Evolutionary conservation across 2,888 invertebrate genomes (phyloP).

Genomic region (Heliconius sara): DNA sequence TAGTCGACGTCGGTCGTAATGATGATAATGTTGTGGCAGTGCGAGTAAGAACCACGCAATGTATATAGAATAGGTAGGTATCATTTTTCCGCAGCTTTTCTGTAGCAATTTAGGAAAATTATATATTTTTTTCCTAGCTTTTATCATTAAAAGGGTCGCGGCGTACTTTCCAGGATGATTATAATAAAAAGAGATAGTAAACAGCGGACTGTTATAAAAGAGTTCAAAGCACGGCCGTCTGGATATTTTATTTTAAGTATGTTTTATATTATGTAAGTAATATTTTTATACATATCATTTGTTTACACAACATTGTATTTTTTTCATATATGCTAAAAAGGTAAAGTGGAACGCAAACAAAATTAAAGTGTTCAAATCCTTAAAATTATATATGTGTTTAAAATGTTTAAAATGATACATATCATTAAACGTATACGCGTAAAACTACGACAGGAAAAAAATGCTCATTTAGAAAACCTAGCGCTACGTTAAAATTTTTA

Average conservation of each 20-base stretch:
- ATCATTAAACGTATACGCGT: no score
- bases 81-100: slow-evolving; percentile 1
- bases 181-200: not conserved
- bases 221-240: not conserved
- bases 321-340: no score
- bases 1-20: slow-evolving; percentile 12
- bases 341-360: not conserved
- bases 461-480: no score
- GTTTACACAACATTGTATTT: no score
- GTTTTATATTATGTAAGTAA: not conserved
- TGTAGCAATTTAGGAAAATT: slow-evolving; percentile 3
- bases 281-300: no score
- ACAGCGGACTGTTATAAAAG: not conserved
- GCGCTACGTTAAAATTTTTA: no score
- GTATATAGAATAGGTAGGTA: not conserved
- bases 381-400: no score
- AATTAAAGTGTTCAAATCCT: not conserved
- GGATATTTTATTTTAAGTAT: not conserved
- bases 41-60: not conserved
- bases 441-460: no score
- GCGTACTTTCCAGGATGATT: not conserved
- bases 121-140: not conserved
- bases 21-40: not conserved
- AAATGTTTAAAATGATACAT: no score
- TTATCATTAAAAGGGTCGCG: slow-evolving; percentile 11